phyloP scores from a whole-genome alignment of 1,140 invertebrate genomes.

The Ptiloglossa arizonensis region DNA sequence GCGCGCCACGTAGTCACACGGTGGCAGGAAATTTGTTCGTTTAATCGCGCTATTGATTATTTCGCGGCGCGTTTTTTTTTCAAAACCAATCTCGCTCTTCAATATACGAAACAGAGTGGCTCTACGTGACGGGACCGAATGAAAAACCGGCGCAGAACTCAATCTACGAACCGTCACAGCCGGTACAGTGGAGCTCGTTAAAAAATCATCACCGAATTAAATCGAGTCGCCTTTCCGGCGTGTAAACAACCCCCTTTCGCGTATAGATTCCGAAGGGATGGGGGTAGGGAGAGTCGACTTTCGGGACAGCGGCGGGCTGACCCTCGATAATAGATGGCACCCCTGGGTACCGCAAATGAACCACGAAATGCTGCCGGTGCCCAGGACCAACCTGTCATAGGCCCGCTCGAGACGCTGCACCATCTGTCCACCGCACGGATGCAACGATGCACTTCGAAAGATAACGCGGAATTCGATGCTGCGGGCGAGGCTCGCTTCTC shows the following conservation, averaged over 20 bases:
- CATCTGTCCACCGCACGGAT: constrained; percentile 75
- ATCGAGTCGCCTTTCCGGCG: constrained; percentile 75
- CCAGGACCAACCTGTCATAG: constrained; percentile 81
- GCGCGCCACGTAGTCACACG: neutral
- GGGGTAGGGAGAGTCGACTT: neutral
- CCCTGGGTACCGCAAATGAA: constrained; percentile 83
- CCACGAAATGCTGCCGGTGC: constrained; percentile 81
- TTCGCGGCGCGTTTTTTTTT: neutral
- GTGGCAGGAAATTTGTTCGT: neutral
- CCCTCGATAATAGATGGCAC: constrained; percentile 81
- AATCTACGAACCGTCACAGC: constrained; percentile 46
- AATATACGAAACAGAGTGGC: constrained; percentile 17
- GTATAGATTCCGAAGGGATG: constrained; percentile 55
- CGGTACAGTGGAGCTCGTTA: constrained; percentile 74
- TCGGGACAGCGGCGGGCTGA: constrained; percentile 59
- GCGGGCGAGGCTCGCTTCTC: constrained; percentile 2
- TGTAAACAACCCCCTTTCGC: constrained; percentile 78
- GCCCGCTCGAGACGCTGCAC: constrained; percentile 68
- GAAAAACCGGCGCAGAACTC: constrained; percentile 38
- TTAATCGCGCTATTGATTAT: constrained; percentile 30
- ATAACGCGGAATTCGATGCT: constrained; percentile 52
- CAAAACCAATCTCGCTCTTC: constrained; percentile 44
- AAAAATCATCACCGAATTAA: constrained; percentile 83
- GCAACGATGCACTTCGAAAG: constrained; percentile 54
- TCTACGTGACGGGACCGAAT: neutral